Base-by-base conservation (phyloP, 2,797 vertebrate species). In the Brotula barbata region DNA sequence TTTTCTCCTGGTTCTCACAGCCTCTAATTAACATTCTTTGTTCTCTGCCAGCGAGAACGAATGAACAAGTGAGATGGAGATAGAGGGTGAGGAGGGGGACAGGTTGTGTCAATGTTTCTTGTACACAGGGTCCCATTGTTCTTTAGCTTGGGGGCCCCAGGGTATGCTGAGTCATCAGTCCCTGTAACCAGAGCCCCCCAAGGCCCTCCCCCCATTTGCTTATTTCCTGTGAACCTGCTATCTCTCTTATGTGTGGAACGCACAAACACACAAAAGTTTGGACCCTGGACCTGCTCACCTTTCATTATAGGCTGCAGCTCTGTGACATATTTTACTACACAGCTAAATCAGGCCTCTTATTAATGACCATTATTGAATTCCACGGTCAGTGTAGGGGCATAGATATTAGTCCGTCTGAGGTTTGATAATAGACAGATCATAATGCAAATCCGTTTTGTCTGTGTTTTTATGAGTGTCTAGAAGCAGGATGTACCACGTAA, bases 1-100 rank as follows among this genome's bases (percentile, higher is more conserved):
- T 59, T 69, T 46, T 13, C 43, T 71, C 40, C 22, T 48, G 50
- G 65, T 81, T 80, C 82, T 72, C 68, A 64, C 65, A 82, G 81
- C 71, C 80, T 85, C 84, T 87, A 88, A 90, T 90, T 90, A 89
- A 88, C 83, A 87, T 90, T 90, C 86, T 82, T 82, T 73, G 48
- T 81, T 82, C 62, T 82, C 59, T 81, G 75, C 79, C 80, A 82
- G 67, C 52, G 58, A 45, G 73, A 79, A 66, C 52, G 59, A 81
- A 69, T 31, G 33, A 80, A 67, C 67, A 71, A 83, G 71, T 56
- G 71, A 81, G 73, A 71, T 80, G 71, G 74, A 48, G 23, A 71
- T 71, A 73, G 58, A 58, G 47, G 5, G 52, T 50, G 71, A 50
- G 31, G 62, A 28, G 37, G 25, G 73, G 19, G 78, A 78, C 78